Evolutionary conservation across 2,888 invertebrate genomes (phyloP).

Genomic region (Calameuta pallipes): DNA sequence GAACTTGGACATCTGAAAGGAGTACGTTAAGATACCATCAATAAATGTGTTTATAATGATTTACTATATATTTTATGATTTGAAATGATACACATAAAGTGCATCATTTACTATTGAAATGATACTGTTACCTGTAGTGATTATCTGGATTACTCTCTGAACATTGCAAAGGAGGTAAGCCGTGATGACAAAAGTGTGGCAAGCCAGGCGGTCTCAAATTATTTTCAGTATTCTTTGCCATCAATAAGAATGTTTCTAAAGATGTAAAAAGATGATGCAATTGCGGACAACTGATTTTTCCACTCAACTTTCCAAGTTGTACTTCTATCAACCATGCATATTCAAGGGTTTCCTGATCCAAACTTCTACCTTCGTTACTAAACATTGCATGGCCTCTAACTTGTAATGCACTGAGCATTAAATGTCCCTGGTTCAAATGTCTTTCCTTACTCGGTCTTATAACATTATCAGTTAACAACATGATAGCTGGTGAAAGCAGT

Average conservation of each 20-base stretch:
- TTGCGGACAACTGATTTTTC: constrained; percentile 89
- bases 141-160: constrained; percentile 76
- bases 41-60: constrained; percentile 33
- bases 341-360: constrained; percentile 95
- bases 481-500: constrained; percentile 86
- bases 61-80: neutral
- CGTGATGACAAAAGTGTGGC: constrained; percentile 83
- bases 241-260: constrained; percentile 87
- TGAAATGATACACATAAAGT: neutral
- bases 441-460: constrained; percentile 76
- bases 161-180: constrained; percentile 77
- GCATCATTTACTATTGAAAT: neutral
- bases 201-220: constrained; percentile 85
- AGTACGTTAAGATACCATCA: constrained; percentile 34
- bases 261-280: constrained; percentile 88
- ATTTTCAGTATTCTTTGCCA: constrained; percentile 91
- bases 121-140: constrained; percentile 70
- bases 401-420: constrained; percentile 87
- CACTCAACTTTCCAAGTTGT: constrained; percentile 92
- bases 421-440: constrained; percentile 85
- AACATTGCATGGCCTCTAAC: constrained; percentile 97
- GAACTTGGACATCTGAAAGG: constrained; percentile 57
- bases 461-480: constrained; percentile 81
- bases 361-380: constrained; percentile 87
- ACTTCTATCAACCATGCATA: constrained; percentile 98